Conservation (phyloP, 2,797 vertebrate genomes). For the Hydrophis major region DNA sequence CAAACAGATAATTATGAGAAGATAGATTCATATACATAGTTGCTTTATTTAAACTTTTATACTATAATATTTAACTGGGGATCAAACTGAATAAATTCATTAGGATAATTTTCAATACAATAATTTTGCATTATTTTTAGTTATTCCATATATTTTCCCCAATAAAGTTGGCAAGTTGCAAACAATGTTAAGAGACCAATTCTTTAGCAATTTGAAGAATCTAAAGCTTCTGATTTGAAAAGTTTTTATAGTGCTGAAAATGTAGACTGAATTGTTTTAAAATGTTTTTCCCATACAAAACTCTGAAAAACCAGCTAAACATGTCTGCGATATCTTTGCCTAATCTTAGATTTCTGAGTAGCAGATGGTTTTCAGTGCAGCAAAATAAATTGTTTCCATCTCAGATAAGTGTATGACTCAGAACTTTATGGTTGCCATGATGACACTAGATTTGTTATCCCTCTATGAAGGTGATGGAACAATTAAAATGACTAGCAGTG, state of each 20-base stretch:
- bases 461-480: background rate
- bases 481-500: background rate
- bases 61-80: background rate
- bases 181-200: background rate
- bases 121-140: background rate
- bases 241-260: background rate
- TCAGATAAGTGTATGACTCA: background rate
- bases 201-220: background rate
- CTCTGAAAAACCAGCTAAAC: background rate
- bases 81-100: background rate
- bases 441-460: background rate
- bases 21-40: background rate
- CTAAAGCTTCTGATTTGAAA: background rate
- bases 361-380: background rate
- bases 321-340: background rate
- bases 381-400: background rate
- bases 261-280: background rate
- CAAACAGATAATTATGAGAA: background rate
- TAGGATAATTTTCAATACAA: background rate
- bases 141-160: background rate
- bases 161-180: background rate
- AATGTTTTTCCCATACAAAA: background rate
- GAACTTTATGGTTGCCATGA: background rate
- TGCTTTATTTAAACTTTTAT: background rate
- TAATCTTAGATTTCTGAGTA: background rate